phyloP scores from a whole-genome alignment of 2,797 vertebrate species.

The Bovichtus diacanthus region DNA sequence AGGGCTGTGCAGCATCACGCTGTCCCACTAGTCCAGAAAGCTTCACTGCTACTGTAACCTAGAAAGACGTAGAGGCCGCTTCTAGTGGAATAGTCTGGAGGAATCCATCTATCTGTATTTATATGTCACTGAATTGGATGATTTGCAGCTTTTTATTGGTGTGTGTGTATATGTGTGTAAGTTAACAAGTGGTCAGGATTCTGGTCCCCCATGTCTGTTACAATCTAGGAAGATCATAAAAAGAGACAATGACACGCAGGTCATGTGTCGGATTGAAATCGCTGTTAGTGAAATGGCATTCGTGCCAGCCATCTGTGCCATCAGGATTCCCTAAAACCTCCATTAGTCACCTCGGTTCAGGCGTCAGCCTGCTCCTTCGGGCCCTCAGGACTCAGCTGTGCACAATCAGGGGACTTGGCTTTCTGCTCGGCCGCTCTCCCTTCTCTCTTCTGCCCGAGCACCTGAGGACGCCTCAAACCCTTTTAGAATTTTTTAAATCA shows the following conservation, averaged over 20 bases:
- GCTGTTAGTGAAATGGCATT: slow-evolving; percentile 19
- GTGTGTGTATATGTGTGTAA: slow-evolving; percentile 13
- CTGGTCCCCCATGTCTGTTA: background rate
- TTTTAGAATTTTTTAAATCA: slow-evolving; percentile 32
- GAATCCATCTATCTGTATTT: slow-evolving; percentile 1
- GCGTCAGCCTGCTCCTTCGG: slow-evolving; percentile 45
- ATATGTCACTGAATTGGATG: background rate
- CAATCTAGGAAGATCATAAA: slow-evolving; percentile 11
- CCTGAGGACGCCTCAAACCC: slow-evolving; percentile 41
- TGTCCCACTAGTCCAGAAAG: slow-evolving; percentile 59
- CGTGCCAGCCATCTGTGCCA: slow-evolving; percentile 5
- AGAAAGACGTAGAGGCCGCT: slow-evolving; percentile 13
- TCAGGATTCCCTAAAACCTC: slow-evolving; percentile 51
- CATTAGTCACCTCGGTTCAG: slow-evolving; percentile 52
- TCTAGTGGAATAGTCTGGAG: slow-evolving; percentile 2
- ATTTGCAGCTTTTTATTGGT: background rate
- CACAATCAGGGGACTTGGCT: slow-evolving; percentile 28
- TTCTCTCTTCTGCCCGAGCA: slow-evolving; percentile 17
- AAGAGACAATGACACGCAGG: background rate
- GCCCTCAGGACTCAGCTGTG: slow-evolving; percentile 45
- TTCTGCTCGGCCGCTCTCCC: slow-evolving; percentile 46
- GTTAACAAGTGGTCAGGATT: slow-evolving; percentile 38
- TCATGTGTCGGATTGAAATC: background rate
- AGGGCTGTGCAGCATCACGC: slow-evolving; percentile 64
- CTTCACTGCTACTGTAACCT: slow-evolving; percentile 26